phyloP scores from a whole-genome alignment of 2,888 invertebrate genomes.

The Pachycephus smyrnensis region DNA sequence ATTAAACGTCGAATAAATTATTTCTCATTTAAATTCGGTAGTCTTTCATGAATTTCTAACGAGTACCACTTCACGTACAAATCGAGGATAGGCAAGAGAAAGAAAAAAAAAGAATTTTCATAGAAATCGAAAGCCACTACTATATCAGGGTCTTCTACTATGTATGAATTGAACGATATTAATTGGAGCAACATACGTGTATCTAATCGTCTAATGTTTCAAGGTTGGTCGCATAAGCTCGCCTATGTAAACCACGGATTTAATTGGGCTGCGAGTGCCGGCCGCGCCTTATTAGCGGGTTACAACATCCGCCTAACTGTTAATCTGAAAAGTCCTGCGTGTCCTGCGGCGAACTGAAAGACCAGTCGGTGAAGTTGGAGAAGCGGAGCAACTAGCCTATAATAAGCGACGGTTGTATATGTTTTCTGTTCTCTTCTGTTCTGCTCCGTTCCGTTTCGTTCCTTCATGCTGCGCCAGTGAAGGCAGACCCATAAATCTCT shows the following conservation, averaged over 20 bases:
- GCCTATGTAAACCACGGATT: constrained; percentile 53
- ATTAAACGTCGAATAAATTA: neutral
- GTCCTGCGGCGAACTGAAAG: constrained; percentile 57
- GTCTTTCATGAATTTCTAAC: neutral
- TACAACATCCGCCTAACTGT: constrained; percentile 61
- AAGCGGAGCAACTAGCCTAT: constrained; percentile 60
- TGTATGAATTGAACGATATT: constrained; percentile 44
- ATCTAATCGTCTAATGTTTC: constrained; percentile 59
- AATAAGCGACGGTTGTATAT: constrained; percentile 62
- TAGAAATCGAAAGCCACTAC: neutral
- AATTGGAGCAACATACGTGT: constrained; percentile 48
- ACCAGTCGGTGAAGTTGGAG: constrained; percentile 38
- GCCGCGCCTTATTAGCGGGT: constrained; percentile 65
- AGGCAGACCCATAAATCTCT: constrained; percentile 66
- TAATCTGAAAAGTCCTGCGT: constrained; percentile 64
- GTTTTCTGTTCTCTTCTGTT: constrained; percentile 41
- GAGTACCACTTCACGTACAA: neutral
- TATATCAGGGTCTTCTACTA: neutral
- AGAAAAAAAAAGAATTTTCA: neutral
- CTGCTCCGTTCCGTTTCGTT: constrained; percentile 59
- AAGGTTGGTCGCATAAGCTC: constrained; percentile 53
- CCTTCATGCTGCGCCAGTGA: constrained; percentile 62
- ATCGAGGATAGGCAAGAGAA: neutral
- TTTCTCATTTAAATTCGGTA: neutral
- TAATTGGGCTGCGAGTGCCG: constrained; percentile 62